These are phyloP conservation scores for Alaudala cheleensis DNA, from an alignment of 2,113 vertebrate genomes.

Conservation along the genomic window DNA sequence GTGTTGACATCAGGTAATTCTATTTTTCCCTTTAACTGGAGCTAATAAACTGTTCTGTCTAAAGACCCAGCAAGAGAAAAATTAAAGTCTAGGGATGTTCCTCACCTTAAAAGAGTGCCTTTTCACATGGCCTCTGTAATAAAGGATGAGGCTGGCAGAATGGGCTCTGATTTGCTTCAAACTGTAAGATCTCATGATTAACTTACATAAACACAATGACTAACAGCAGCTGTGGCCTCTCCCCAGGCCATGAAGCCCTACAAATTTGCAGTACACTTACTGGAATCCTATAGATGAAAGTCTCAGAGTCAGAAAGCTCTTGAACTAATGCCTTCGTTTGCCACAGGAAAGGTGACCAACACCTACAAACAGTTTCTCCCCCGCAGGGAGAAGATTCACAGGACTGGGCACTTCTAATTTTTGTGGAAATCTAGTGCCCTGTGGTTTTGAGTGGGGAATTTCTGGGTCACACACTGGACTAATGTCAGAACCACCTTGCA, in stretches of 20 bases:
- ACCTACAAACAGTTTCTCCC: neutral
- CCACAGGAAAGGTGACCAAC: neutral
- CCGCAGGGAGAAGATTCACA: neutral
- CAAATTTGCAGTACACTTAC: neutral
- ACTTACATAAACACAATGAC: rapidly evolving
- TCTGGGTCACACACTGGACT: neutral
- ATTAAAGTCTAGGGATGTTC: neutral
- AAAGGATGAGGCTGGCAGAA: neutral
- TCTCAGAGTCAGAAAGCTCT: neutral
- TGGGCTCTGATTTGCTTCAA: neutral
- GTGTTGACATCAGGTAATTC: conserved; percentile 72
- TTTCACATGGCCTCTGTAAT: neutral
- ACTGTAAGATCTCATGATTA: neutral
- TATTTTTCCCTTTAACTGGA: neutral
- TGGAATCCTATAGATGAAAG: neutral
- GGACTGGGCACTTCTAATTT: neutral
- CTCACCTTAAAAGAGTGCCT: neutral
- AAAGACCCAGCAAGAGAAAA: neutral
- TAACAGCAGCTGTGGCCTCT: neutral
- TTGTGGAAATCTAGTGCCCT: neutral
- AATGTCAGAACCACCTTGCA: neutral
- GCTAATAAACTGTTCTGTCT: neutral
- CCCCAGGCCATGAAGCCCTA: rapidly evolving
- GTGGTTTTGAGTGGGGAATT: neutral
- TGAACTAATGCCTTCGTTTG: neutral